Conservation (phyloP, 1,140 invertebrate genomes). For the Nasonia vitripennis region DNA sequence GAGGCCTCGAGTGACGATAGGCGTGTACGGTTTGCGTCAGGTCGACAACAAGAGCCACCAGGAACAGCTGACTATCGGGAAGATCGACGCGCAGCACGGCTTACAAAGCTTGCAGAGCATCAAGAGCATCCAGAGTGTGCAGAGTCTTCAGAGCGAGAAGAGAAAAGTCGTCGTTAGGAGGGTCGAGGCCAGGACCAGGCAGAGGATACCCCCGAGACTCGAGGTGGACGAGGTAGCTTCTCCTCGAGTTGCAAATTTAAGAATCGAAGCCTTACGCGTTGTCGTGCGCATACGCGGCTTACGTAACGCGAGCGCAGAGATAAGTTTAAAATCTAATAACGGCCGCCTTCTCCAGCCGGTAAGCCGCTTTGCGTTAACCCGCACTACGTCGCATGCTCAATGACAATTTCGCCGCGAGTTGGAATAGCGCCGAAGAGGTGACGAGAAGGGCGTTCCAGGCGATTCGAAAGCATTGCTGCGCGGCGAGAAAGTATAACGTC, state of each 20-base stretch:
- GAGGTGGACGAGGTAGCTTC: background rate
- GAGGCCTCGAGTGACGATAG: slow-evolving; percentile 69
- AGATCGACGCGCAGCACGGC: background rate
- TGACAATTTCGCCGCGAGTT: background rate
- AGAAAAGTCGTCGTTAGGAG: background rate
- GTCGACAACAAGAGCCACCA: slow-evolving; percentile 22
- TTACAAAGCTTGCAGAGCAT: background rate
- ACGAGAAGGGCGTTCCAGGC: no score
- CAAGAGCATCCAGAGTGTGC: background rate
- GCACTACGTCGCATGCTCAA: background rate
- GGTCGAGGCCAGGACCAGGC: slow-evolving; percentile 37
- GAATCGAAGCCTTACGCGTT: background rate
- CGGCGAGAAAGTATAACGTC: no score
- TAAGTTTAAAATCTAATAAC: slow-evolving; percentile 11
- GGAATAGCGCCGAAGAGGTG: no score
- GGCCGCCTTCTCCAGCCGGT: background rate
- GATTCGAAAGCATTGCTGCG: no score
- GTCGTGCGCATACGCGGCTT: background rate
- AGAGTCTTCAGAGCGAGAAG: background rate
- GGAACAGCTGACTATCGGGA: background rate
- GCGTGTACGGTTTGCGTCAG: slow-evolving; percentile 67
- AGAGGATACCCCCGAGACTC: slow-evolving; percentile 21
- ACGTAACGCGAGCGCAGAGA: background rate
- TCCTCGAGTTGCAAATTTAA: background rate
- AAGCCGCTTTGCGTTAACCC: background rate